Base-by-base conservation (phyloP, 2,797 vertebrate species). In the Monodelphis domestica region DNA sequence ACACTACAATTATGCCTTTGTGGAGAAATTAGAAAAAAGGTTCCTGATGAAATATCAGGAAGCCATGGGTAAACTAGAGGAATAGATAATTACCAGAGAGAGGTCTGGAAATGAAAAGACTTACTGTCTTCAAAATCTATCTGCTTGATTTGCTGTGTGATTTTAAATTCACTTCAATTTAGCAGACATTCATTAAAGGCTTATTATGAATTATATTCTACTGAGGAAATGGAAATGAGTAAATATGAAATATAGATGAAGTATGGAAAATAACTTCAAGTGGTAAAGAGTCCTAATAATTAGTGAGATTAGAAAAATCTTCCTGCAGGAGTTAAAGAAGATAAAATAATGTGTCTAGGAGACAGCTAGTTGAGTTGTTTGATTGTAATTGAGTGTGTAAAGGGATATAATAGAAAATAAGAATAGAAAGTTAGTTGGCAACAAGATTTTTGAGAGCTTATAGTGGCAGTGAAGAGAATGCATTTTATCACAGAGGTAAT, bases 21-120 rank as follows among this genome's bases (percentile, higher is more conserved):
- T 21, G 55, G 1, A 53, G 52, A 91, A 53, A 89, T 63, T 92
- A 53, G 15, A 94, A 91, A 89, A n/a, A 56, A 17, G 87, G 55
- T 95, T 89, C 90, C 91, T 87, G 12, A 93, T 63, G 38, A 93
- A 24, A 24, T 50, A 89, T 30, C 15, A 96, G 29, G n/a, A 88
- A 95, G n/a, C 7, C 21, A 14, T 78, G 94, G 59, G 12, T 91
- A 70, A 95, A 14, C 38, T 59, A 91, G 51, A 89, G 93, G 93
- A 89, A 10, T 30, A 54, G 12, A 94, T 90, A 91, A 26, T 57
- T 11, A 93, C 91, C 54, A 51, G 4, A 89, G 5, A 95, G 87
- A 17, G 89, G 78, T 5, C 2, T 94, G 33, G 87, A 89, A 91
- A 53, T 88, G 87, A 53, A 88, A 88, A 53, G 30, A 88, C 17